Conservation (phyloP, 1,140 invertebrate genomes). For the Mya arenaria region DNA sequence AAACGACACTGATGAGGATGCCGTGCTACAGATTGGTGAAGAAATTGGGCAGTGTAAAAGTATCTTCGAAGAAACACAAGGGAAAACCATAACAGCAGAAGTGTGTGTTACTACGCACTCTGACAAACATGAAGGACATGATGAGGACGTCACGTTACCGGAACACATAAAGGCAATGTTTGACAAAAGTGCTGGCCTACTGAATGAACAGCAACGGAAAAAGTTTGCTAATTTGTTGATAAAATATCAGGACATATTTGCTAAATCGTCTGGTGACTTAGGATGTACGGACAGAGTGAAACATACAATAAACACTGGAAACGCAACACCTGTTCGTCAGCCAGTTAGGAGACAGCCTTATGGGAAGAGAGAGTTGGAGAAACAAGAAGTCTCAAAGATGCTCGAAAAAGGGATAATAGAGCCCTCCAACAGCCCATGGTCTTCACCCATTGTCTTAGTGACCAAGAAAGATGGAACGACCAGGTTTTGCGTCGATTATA, state of each 20-base stretch:
- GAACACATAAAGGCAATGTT: conserved; percentile 4
- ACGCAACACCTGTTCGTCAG: background rate
- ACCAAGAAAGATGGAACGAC: conserved; percentile 17
- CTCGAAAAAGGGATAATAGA: conserved; percentile 14
- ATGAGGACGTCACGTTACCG: background rate
- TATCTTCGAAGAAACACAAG: background rate
- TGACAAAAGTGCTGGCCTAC: background rate
- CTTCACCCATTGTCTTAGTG: conserved; percentile 14
- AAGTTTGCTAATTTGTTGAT: background rate
- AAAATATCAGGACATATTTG: conserved; percentile 54
- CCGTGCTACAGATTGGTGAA: background rate
- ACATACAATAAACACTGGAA: background rate
- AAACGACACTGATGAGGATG: background rate
- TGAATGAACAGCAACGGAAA: background rate
- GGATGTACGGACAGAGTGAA: conserved; percentile 32
- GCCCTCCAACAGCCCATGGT: conserved; percentile 15
- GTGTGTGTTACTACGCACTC: background rate
- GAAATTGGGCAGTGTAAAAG: background rate
- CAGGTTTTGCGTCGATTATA: conserved; percentile 27
- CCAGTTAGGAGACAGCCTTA: background rate
- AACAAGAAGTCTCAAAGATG: conserved; percentile 17
- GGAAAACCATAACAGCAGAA: background rate
- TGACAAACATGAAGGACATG: background rate
- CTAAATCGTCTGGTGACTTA: conserved; percentile 37
- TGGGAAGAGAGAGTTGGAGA: background rate